Conservation (phyloP, 2,888 invertebrate genomes). For the Tethea ocularis region DNA sequence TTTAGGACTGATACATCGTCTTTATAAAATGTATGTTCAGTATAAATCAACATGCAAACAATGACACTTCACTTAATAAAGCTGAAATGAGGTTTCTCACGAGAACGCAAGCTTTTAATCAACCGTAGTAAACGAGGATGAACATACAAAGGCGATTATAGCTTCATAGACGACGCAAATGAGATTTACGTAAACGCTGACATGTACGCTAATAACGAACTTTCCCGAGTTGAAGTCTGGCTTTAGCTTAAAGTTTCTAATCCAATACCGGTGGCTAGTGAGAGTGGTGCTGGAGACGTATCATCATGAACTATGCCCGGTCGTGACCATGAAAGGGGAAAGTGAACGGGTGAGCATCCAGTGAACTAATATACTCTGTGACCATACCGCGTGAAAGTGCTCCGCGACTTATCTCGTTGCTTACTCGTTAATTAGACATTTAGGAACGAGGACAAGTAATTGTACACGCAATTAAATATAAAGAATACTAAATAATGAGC, state of each 20-base stretch:
- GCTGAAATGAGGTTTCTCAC: slow-evolving; percentile 1
- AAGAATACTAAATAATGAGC: slow-evolving; percentile 26
- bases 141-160: background rate
- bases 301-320: slow-evolving; percentile 53
- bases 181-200: slow-evolving; percentile 22
- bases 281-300: slow-evolving; percentile 33
- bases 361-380: slow-evolving; percentile 50
- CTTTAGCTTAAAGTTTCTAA: slow-evolving; percentile 32
- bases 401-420: slow-evolving; percentile 25
- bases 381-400: slow-evolving; percentile 45
- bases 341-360: slow-evolving; percentile 49
- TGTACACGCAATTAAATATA: slow-evolving; percentile 6
- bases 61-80: background rate
- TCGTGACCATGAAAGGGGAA: slow-evolving; percentile 57
- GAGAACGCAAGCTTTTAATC: background rate
- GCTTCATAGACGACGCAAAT: slow-evolving; percentile 18
- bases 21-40: background rate
- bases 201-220: background rate
- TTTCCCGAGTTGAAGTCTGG: slow-evolving; percentile 2
- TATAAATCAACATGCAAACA: background rate
- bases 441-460: slow-evolving; percentile 4
- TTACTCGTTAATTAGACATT: background rate
- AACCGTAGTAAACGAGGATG: background rate
- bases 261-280: slow-evolving; percentile 39
- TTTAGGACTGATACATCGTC: background rate